Evolutionary conservation across 2,888 invertebrate genomes (phyloP).

Genomic region (Penaeus monodon): DNA sequence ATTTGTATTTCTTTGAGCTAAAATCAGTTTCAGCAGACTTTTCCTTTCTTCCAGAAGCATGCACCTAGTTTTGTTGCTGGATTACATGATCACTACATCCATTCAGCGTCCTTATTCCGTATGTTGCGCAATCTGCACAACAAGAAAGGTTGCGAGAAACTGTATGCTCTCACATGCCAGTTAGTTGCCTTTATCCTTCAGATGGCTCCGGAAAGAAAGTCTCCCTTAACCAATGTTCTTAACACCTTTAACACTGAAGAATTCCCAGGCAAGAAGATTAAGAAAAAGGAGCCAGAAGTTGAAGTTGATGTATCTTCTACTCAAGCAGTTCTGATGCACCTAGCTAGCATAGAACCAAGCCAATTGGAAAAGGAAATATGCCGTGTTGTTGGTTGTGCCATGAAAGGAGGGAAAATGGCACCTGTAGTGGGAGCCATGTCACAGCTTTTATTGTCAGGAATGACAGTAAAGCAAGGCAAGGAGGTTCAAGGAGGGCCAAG

Average conservation of each 20-base stretch:
- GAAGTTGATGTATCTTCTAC: conserved; percentile 44
- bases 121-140: conserved; percentile 56
- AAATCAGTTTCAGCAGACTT: not conserved
- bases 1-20: not conserved
- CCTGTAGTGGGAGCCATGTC: conserved; percentile 53
- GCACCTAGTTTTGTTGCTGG: conserved; percentile 54
- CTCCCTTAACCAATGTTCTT: conserved; percentile 48
- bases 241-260: conserved; percentile 38
- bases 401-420: conserved; percentile 52
- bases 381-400: conserved; percentile 49
- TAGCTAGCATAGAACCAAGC: conserved; percentile 27
- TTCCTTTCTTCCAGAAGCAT: conserved; percentile 37
- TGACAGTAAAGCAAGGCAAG: conserved; percentile 34
- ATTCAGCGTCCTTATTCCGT: conserved; percentile 63
- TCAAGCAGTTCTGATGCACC: conserved; percentile 29
- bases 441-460: conserved; percentile 37
- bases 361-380: conserved; percentile 59
- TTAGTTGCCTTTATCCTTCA: conserved; percentile 57
- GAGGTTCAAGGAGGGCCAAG: not conserved
- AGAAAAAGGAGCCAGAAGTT: conserved; percentile 34
- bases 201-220: conserved; percentile 40
- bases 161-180: conserved; percentile 40
- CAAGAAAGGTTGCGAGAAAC: conserved; percentile 47
- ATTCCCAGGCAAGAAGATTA: conserved; percentile 23
- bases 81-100: conserved; percentile 58